phyloP scores from a whole-genome alignment of 2,888 invertebrate species.

The Tenthredo livida region DNA sequence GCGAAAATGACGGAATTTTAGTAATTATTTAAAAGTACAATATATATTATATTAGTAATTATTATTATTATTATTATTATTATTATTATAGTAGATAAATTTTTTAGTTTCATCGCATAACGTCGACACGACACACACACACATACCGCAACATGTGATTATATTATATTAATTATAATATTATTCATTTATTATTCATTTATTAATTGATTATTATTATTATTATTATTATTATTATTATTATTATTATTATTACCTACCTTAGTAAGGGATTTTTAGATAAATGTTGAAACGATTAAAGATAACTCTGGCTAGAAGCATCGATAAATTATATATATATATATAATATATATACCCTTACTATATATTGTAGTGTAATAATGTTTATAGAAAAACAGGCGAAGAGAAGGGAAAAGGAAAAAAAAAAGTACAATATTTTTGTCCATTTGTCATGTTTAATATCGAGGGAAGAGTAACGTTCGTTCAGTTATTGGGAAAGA shows the following conservation, averaged over 20 bases:
- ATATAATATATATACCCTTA: neutral
- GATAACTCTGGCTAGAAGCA: neutral
- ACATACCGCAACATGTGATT: neutral
- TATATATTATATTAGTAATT: neutral
- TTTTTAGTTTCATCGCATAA: neutral
- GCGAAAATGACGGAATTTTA: conserved; percentile 6
- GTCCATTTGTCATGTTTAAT: conserved; percentile 63
- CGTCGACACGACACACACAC: neutral
- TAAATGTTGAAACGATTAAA: conserved; percentile 58
- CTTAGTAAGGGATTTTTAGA: conserved; percentile 17
- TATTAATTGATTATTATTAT: neutral
- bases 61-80: neutral
- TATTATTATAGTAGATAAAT: neutral
- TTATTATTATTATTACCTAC: neutral
- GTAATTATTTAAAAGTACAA: neutral
- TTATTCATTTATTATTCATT: neutral
- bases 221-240: neutral
- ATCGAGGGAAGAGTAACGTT: conserved; percentile 54
- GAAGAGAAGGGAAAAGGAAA: neutral
- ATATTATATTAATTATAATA: neutral
- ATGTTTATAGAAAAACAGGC: conserved; percentile 47
- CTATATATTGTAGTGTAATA: conserved; percentile 54
- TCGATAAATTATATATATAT: too few species aligned
- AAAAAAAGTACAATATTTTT: conserved; percentile 54
- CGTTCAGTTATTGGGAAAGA: too few species aligned